phyloP scores from a whole-genome alignment of 2,888 invertebrate species.

The Andricus curvator region DNA sequence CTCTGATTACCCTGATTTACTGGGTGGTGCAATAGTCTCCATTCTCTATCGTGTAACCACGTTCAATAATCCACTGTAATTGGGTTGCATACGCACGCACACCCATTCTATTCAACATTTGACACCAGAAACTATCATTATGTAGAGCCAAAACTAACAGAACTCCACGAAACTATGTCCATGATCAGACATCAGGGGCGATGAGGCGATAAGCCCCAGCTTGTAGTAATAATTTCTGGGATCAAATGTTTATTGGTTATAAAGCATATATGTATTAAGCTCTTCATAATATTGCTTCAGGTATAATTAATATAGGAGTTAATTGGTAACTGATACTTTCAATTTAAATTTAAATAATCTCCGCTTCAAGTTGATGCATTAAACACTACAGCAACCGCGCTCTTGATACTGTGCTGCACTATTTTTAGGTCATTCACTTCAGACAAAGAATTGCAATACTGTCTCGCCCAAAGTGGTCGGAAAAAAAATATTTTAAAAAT shows the following conservation, averaged over 20 bases:
- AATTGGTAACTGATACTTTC: conserved; percentile 14
- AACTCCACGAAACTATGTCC: conserved; percentile 29
- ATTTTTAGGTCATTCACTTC: neutral
- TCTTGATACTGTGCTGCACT: neutral
- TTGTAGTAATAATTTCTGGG: neutral
- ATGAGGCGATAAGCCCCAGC: neutral
- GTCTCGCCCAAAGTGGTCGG: neutral
- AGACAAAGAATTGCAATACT: neutral
- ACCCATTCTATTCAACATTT: conserved; percentile 52
- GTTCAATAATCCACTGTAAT: conserved; percentile 57
- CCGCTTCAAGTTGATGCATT: no score
- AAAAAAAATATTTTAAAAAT: no score
- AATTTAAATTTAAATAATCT: neutral
- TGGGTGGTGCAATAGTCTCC: conserved; percentile 52
- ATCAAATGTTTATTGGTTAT: neutral
- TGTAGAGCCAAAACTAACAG: conserved; percentile 41
- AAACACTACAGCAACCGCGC: no score
- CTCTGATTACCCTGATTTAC: conserved; percentile 68
- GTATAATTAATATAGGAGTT: neutral
- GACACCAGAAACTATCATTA: conserved; percentile 51
- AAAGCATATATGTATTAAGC: neutral
- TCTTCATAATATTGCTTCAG: neutral
- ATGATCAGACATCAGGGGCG: neutral
- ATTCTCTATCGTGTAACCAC: conserved; percentile 46
- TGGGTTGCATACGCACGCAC: conserved; percentile 53